Evolutionary conservation across 2,797 vertebrate species (phyloP), one percentile per base, ranked within the genome.

Genomic region (Melopsittacus undulatus): DNA sequence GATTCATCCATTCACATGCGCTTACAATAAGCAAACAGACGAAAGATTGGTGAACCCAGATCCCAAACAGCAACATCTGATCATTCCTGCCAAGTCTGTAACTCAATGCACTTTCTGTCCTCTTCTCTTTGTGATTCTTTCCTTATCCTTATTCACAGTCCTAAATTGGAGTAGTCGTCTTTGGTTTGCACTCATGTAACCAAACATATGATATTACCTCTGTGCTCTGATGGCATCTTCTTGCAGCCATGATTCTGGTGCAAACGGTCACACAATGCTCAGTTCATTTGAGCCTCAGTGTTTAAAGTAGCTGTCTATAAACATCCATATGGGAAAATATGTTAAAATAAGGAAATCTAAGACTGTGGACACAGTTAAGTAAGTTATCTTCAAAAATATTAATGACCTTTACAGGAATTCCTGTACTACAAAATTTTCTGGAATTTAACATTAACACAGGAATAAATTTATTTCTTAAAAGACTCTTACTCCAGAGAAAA

Each of bases 41-140:
- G 51, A 70, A 62, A 59, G 42, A 66, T 27, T 1, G 0, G n/a
- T n/a, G 54, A 93, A 63, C 21, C 11, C 3, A 0, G 1, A 46
- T 12, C 57, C 54, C 70, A 49, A 79, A n/a, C 38, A 40, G 54
- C 70, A 34, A 11, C 43, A 73, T 5, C 59, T 84, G 27, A 59
- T 21, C 24, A 43, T 66, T 72, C 46, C 87, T 81, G 77, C 45
- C 86, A 87, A 52, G 56, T 57, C 19, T n/a, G 29, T 24, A 69
- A 30, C 30, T 56, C 63, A 24, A 3, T 4, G 24, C 21, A 12
- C 83, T 91, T 82, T 30, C 72, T 32, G 68, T 29, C 54, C n/a
- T 76, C 24, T 43, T 43, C 52, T 75, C 29, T 3, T 5, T 69
- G n/a, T 2, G 52, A 34, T 13, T 2, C n/a, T 80, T 32, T 62